These are phyloP conservation scores for Diarsia dahlii DNA, from an alignment of 2,888 invertebrate species.

Conservation along the genomic window DNA sequence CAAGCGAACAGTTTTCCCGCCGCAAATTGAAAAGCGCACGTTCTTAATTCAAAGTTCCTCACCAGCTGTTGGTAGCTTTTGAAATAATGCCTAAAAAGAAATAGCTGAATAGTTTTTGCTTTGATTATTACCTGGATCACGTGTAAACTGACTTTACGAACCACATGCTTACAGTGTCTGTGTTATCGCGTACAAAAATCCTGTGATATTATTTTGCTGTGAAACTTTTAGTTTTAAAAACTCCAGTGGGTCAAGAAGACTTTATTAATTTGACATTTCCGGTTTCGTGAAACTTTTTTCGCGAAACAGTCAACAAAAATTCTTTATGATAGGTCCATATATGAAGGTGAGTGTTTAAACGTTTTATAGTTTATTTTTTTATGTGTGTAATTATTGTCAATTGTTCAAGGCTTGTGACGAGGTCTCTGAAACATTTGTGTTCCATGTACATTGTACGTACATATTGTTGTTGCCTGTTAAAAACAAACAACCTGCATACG, in stretches of 20 bases:
- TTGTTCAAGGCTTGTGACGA: conserved; percentile 41
- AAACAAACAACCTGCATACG: conserved; percentile 14
- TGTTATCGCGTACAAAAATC: conserved; percentile 77
- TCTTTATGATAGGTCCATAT: conserved; percentile 91
- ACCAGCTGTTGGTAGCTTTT: conserved; percentile 65
- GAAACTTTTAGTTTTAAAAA: conserved; percentile 76
- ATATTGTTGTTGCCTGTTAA: not conserved
- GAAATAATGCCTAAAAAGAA: conserved; percentile 89
- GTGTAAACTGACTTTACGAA: conserved; percentile 80
- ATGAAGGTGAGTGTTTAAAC: conserved; percentile 87
- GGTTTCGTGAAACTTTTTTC: conserved; percentile 89
- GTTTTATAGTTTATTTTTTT: conserved; percentile 60
- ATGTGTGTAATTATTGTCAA: conserved; percentile 15
- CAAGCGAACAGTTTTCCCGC: conserved; percentile 81
- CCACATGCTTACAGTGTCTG: conserved; percentile 76
- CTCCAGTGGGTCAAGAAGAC: conserved; percentile 66
- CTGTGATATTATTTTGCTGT: conserved; percentile 88
- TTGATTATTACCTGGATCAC: conserved; percentile 71
- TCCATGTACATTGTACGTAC: conserved; percentile 15
- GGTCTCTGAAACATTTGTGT: conserved; percentile 40
- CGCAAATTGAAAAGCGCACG: conserved; percentile 79
- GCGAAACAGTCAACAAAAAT: conserved; percentile 84
- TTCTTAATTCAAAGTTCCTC: conserved; percentile 72
- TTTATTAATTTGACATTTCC: conserved; percentile 65
- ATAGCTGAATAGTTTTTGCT: conserved; percentile 68